Conservation (phyloP, 2,888 invertebrate species). For the Agrotis puta region DNA sequence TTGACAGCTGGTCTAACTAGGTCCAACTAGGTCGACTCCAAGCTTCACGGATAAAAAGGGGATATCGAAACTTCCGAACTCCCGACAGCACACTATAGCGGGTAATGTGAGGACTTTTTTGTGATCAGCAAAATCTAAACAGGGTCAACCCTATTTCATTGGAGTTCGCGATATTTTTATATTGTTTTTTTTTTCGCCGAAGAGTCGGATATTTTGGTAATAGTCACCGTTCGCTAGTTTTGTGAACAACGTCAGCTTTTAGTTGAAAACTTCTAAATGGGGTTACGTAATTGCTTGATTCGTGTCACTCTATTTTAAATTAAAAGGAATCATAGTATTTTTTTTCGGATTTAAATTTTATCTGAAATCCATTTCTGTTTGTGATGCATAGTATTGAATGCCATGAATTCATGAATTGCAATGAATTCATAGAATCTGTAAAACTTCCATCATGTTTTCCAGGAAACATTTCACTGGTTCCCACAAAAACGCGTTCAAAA, state of each 20-base stretch:
- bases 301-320: slow-evolving; percentile 22
- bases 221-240: slow-evolving; percentile 43
- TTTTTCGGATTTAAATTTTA: background rate
- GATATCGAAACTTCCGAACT: slow-evolving; percentile 62
- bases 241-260: slow-evolving; percentile 54
- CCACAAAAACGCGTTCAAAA: slow-evolving; percentile 20
- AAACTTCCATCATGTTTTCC: slow-evolving; percentile 10
- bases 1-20: slow-evolving; percentile 66
- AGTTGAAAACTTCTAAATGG: slow-evolving; percentile 38
- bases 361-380: background rate
- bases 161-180: slow-evolving; percentile 59
- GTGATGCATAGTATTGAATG: background rate
- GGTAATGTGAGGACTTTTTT: slow-evolving; percentile 62
- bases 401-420: background rate
- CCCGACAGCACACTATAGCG: slow-evolving; percentile 50
- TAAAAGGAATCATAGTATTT: slow-evolving; percentile 8
- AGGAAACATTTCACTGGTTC: slow-evolving; percentile 34
- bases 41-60: slow-evolving; percentile 66
- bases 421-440: slow-evolving; percentile 14
- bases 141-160: slow-evolving; percentile 63
- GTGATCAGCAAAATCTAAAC: slow-evolving; percentile 67
- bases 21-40: slow-evolving; percentile 67
- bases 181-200: slow-evolving; percentile 48
- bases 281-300: slow-evolving; percentile 37
- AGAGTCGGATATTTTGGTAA: slow-evolving; percentile 49